phyloP scores from a whole-genome alignment of 53 echinoderm and acorn worm genomes.

The Luidia sarsii region DNA sequence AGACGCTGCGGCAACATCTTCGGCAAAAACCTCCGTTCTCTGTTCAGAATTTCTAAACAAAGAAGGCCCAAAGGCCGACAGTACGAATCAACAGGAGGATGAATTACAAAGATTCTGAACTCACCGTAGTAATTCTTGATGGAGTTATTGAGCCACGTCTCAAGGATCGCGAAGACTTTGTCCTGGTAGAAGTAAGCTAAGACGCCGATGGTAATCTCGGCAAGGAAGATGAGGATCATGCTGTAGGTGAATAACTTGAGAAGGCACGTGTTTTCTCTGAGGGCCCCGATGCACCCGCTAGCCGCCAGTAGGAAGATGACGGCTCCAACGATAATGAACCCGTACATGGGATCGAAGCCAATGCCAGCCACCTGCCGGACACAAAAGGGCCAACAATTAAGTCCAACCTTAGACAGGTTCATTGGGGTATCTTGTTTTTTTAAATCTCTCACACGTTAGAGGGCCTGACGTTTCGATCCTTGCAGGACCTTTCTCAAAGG shows the following conservation, averaged over 20 bases:
- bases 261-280: constrained; percentile 91
- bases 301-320: constrained; percentile 82
- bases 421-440: too few relatives aligned
- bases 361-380: constrained; percentile 62
- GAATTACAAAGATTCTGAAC: too few relatives aligned
- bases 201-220: constrained; percentile 78
- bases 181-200: constrained; percentile 88
- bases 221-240: constrained; percentile 81
- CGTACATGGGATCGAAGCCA: constrained; percentile 89
- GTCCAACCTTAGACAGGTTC: too few relatives aligned
- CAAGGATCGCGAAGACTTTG: constrained; percentile 60
- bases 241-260: constrained; percentile 81
- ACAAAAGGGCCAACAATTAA: too few relatives aligned
- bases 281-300: constrained; percentile 89
- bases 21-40: too few relatives aligned
- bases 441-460: too few relatives aligned
- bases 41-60: too few relatives aligned
- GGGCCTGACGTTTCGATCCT: too few relatives aligned
- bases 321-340: constrained; percentile 85
- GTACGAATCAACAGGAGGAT: too few relatives aligned
- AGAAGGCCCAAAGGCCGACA: too few relatives aligned
- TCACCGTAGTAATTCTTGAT: constrained; percentile 81
- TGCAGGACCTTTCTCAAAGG: too few relatives aligned
- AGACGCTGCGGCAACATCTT: too few relatives aligned
- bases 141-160: constrained; percentile 73